These are phyloP conservation scores for Pomatorhinus ruficollis DNA, from an alignment of 2,113 vertebrate genomes.

Conservation along the genomic window DNA sequence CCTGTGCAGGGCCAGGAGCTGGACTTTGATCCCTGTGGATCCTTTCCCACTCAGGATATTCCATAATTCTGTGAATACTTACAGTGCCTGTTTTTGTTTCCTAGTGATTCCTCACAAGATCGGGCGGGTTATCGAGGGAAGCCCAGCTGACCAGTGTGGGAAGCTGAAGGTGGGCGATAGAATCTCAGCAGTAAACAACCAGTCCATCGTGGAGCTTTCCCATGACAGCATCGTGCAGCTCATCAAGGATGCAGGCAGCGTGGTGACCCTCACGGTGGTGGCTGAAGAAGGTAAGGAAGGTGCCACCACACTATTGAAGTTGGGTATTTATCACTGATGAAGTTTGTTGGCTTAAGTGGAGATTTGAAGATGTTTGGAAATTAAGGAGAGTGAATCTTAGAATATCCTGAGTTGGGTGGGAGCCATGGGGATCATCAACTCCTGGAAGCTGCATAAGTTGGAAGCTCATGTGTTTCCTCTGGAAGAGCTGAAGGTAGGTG, in stretches of 20 bases:
- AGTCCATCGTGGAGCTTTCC: conserved; percentile 90
- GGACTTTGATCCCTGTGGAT: not conserved
- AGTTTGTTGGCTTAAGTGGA: not conserved
- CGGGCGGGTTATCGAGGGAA: conserved; percentile 93
- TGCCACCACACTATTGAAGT: not conserved
- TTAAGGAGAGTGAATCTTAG: not conserved
- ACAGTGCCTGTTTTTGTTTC: not conserved
- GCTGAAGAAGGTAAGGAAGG: conserved; percentile 88
- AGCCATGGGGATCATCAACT: not conserved
- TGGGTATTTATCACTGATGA: not conserved
- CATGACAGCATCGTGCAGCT: conserved; percentile 96
- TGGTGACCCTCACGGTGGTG: conserved; percentile 90
- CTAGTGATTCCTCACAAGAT: conserved; percentile 98
- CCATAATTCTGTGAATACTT: not conserved
- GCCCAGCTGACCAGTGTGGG: conserved; percentile 90
- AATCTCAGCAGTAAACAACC: conserved; percentile 93
- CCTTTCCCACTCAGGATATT: not conserved
- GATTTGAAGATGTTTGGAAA: not conserved
- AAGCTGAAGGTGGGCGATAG: conserved; percentile 92
- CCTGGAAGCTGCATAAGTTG: not conserved
- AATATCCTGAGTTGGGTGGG: not conserved
- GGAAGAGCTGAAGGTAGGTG: not conserved
- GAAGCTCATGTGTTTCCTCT: not conserved
- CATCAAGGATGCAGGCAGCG: conserved; percentile 92
- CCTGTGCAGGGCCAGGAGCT: not conserved